These are phyloP conservation scores for Scophthalmus maximus DNA, from an alignment of 2,113 vertebrate species.

Conservation along the genomic window DNA sequence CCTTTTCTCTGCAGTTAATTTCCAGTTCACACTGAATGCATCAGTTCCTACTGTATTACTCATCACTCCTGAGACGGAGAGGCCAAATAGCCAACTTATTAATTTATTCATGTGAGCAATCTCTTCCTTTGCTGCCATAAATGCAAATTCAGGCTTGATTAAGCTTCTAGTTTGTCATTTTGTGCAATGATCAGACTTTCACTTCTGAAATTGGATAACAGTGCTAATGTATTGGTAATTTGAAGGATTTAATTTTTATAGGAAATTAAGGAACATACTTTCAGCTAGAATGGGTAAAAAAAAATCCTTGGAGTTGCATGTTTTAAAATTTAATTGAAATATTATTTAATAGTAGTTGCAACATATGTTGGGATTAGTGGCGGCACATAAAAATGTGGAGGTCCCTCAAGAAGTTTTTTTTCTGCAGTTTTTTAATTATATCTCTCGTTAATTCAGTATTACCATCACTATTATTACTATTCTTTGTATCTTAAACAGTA, in stretches of 20 bases:
- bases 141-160: conserved; percentile 89
- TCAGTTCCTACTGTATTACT: conserved; percentile 50
- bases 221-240: conserved; percentile 77
- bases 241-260: neutral
- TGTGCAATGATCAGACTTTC: conserved; percentile 90
- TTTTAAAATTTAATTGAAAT: neutral
- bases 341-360: neutral
- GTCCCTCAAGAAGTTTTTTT: neutral
- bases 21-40: conserved; percentile 6
- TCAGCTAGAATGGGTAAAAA: no score
- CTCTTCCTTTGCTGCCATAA: conserved; percentile 85
- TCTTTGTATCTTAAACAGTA: no score
- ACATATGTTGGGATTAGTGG: neutral
- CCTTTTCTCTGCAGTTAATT: conserved; percentile 47
- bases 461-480: no score
- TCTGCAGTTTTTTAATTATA: neutral
- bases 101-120: conserved; percentile 87
- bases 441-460: no score
- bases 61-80: conserved; percentile 73
- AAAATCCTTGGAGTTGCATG: no score
- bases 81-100: conserved; percentile 82
- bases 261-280: no score
- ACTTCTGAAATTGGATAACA: conserved; percentile 88
- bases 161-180: conserved; percentile 90
- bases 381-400: neutral